Evolutionary conservation across 2,113 vertebrate genomes (phyloP), one percentile per base, ranked within the genome.

Genomic region (Sciurus niger): DNA sequence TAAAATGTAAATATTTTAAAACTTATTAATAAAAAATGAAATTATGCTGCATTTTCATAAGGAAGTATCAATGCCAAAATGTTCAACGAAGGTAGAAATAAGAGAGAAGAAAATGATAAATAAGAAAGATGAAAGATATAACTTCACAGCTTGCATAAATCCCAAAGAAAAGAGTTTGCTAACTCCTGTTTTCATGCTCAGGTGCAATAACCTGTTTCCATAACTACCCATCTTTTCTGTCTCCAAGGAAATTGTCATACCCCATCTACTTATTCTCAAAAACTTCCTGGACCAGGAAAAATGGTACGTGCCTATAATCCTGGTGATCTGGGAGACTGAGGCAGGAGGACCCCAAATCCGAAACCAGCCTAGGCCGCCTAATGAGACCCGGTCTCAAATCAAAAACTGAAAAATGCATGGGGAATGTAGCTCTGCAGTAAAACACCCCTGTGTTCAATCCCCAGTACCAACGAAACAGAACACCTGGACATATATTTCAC

Each of bases 11-110:
- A 84, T 53, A 92, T 70, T 87, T 90, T 30, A 25, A 90, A 91
- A 14, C 80, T 22, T 88, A 77, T 60, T 89, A 86, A 67, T 14
- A 80, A 1, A 93, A 93, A 95, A 82, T 88, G n/a, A 63, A 89
- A 78, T 92, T 40, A 67, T 89, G n/a, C 17, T 74, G 80, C 67
- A 84, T 65, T 68, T 80, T 74, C 43, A 53, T 80, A 89, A 83
- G 60, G 30, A 76, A 82, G 28, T 18, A 80, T 84, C 73, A 92
- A 92, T 34, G 77, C 79, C 92, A 82, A 92, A 37, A 12, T 89
- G 92, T 92, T 90, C 78, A 80, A 92, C 3, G 32, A 68, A 85
- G 84, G 37, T 80, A 77, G n/a, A 95, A 89, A 65, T 11, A 91
- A 67, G 73, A 82, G 43, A 94, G 13, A 86, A 60, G 82, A 84